phyloP scores from a whole-genome alignment of 2,113 vertebrate genomes.

The Rhadina sibilatrix region DNA sequence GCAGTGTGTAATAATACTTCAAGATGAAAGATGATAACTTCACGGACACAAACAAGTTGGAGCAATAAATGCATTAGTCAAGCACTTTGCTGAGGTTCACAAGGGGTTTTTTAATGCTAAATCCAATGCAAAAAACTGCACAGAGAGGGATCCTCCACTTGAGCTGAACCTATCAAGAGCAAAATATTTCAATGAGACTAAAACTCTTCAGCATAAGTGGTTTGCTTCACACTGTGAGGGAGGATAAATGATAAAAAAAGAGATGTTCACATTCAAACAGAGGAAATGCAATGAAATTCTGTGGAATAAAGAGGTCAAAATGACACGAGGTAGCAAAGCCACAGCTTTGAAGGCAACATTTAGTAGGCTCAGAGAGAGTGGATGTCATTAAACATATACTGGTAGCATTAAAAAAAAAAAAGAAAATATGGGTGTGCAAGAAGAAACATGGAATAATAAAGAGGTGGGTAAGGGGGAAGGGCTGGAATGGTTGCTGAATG shows the following conservation, averaged over 20 bases:
- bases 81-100: not conserved
- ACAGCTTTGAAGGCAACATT: not conserved
- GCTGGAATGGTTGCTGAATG: not conserved
- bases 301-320: not conserved
- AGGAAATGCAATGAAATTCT: not conserved
- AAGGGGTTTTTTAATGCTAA: not conserved
- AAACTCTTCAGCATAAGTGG: not conserved
- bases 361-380: not conserved
- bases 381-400: not conserved
- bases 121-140: not conserved
- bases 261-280: not conserved
- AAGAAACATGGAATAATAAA: not conserved
- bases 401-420: not conserved
- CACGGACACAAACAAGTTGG: not conserved
- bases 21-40: slow-evolving; percentile 8
- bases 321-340: not conserved
- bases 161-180: not conserved
- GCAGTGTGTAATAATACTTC: not conserved
- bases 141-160: not conserved
- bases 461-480: not conserved
- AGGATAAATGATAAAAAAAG: not conserved
- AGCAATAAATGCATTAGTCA: slow-evolving; percentile 12
- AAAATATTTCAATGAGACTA: not conserved
- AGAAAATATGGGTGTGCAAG: not conserved
- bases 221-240: not conserved